These are phyloP conservation scores for Pipistrellus kuhlii DNA, from an alignment of 2,797 vertebrate species.

Conservation along the genomic window DNA sequence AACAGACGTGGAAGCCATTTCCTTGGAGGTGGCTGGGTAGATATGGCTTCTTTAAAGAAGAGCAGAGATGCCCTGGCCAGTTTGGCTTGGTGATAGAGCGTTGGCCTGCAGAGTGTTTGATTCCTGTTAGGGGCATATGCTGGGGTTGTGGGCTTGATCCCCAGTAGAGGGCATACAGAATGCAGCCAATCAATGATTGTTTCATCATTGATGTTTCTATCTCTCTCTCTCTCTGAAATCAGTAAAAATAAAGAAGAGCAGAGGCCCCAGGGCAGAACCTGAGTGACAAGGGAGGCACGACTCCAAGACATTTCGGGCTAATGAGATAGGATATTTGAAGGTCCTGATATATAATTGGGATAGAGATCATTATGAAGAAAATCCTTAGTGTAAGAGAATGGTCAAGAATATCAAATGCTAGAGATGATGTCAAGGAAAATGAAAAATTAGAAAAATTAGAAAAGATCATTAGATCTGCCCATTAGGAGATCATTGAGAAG, in stretches of 20 bases:
- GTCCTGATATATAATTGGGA: neutral
- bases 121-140: too few relatives aligned
- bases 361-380: neutral
- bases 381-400: neutral
- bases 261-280: neutral
- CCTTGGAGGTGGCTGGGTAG: neutral
- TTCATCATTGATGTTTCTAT: too few relatives aligned
- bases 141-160: too few relatives aligned
- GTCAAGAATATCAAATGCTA: neutral
- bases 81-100: too few relatives aligned
- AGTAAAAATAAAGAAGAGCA: too few relatives aligned
- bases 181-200: too few relatives aligned
- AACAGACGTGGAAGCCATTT: neutral
- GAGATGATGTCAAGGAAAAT: neutral
- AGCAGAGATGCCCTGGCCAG: too few relatives aligned
- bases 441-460: neutral
- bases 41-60: neutral
- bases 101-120: too few relatives aligned
- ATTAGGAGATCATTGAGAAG: neutral
- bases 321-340: neutral
- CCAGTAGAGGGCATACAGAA: too few relatives aligned
- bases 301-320: neutral
- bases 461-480: neutral
- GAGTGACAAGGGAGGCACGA: neutral
- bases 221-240: too few relatives aligned